phyloP scores from a whole-genome alignment of 37 sponge, comb jelly and placozoan species.

The Diacarnus erythraeanus region DNA sequence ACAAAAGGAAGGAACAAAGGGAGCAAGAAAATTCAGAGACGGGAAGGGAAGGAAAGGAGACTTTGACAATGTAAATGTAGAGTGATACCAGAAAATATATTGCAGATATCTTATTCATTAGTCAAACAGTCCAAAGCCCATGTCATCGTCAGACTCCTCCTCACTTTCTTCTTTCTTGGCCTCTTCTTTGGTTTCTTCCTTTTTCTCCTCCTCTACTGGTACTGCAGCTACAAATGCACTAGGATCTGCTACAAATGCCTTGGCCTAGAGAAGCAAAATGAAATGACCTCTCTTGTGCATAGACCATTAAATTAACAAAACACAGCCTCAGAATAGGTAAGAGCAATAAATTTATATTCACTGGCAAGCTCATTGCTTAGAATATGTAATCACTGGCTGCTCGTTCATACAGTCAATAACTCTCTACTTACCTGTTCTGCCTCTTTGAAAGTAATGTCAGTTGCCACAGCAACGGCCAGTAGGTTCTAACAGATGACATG shows the following conservation, averaged over 20 bases:
- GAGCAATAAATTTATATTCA: neutral
- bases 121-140: slow-evolving; percentile 81
- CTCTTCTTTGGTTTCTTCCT: slow-evolving; percentile 48
- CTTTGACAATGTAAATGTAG: neutral
- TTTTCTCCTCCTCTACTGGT: slow-evolving; percentile 35
- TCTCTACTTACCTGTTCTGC: slow-evolving; percentile 81
- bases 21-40: slow-evolving; percentile 24
- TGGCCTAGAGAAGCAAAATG: slow-evolving; percentile 51
- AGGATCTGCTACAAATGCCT: slow-evolving; percentile 90
- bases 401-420: neutral
- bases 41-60: slow-evolving; percentile 36
- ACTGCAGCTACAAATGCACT: slow-evolving; percentile 66
- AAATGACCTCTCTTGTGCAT: neutral
- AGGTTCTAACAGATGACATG: slow-evolving; percentile 65
- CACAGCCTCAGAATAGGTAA: slow-evolving; percentile 49
- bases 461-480: slow-evolving; percentile 91
- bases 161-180: slow-evolving; percentile 46
- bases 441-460: slow-evolving; percentile 94
- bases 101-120: neutral
- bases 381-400: slow-evolving; percentile 1
- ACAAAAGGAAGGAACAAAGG: slow-evolving; percentile 8
- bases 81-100: neutral
- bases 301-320: neutral
- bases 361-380: neutral
- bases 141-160: slow-evolving; percentile 73